These are phyloP conservation scores for Fregetta grallaria DNA, from an alignment of 2,113 vertebrate genomes.

Conservation along the genomic window DNA sequence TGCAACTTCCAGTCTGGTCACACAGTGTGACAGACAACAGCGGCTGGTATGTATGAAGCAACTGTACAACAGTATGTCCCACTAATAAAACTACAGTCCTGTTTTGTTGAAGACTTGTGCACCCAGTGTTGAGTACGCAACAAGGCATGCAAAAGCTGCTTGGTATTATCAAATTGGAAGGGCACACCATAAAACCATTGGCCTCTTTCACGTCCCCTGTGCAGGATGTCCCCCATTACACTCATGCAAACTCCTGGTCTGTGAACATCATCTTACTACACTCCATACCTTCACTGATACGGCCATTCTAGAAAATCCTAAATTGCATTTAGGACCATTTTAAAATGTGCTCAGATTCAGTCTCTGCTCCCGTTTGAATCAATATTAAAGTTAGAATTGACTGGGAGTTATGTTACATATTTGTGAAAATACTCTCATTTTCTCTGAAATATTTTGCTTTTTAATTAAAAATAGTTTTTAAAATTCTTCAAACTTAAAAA, in stretches of 20 bases:
- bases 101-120: background rate
- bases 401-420: background rate
- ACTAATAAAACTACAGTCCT: background rate
- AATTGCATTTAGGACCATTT: background rate
- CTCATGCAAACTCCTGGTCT: background rate
- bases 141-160: background rate
- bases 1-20: background rate
- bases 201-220: rapidly evolving
- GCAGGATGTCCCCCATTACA: too few relatives aligned
- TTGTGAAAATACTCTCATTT: background rate
- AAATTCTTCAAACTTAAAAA: background rate
- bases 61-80: background rate
- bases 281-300: background rate
- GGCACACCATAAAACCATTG: background rate
- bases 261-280: background rate
- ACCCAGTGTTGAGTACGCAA: background rate
- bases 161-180: background rate
- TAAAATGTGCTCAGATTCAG: background rate
- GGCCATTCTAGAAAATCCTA: background rate
- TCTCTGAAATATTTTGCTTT: background rate
- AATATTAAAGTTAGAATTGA: background rate
- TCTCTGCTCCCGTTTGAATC: background rate
- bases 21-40: background rate
- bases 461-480: background rate
- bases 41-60: background rate